Conservation (phyloP, 2,888 invertebrate species). For the Sicus ferrugineus region DNA sequence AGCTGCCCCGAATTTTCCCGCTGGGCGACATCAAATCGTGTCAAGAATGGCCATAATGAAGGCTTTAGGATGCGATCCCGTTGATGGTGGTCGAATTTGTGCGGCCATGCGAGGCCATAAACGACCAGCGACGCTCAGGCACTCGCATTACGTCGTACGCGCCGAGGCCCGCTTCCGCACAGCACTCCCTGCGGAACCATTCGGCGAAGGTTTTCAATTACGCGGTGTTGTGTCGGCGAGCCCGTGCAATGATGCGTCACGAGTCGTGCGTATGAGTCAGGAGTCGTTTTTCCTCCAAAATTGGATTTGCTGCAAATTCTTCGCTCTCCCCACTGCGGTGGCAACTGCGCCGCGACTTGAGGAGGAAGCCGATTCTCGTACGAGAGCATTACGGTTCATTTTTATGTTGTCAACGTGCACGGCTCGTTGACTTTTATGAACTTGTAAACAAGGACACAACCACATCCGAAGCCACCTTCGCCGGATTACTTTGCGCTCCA, state of each 20-base stretch:
- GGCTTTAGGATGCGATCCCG: too few species aligned
- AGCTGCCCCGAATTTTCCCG: too few species aligned
- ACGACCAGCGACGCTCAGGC: background rate
- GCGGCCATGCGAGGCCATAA: too few species aligned
- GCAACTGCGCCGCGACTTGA: background rate
- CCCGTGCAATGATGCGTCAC: background rate
- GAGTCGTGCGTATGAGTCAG: background rate
- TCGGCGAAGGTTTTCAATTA: constrained; percentile 62
- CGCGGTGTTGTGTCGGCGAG: constrained; percentile 54
- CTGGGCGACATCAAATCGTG: too few species aligned
- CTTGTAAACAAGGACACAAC: constrained; percentile 58
- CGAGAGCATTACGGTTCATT: constrained; percentile 26
- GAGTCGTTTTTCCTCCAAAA: constrained; percentile 38
- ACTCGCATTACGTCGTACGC: background rate
- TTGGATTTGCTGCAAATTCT: constrained; percentile 58
- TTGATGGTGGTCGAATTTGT: too few species aligned
- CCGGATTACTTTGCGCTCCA: constrained; percentile 15
- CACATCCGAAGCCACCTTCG: constrained; percentile 16
- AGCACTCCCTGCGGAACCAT: constrained; percentile 55
- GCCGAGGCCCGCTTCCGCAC: background rate
- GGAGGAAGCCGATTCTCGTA: background rate
- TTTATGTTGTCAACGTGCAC: constrained; percentile 37
- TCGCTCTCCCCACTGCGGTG: constrained; percentile 28
- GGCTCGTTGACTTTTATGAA: constrained; percentile 63
- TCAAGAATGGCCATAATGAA: too few species aligned